Percentiles rank a stretch among this genome's conserved stretches.
Evolutionary conservation across 2,888 invertebrate genomes (phyloP).

Genomic region (Pollenia angustigena): DNA sequence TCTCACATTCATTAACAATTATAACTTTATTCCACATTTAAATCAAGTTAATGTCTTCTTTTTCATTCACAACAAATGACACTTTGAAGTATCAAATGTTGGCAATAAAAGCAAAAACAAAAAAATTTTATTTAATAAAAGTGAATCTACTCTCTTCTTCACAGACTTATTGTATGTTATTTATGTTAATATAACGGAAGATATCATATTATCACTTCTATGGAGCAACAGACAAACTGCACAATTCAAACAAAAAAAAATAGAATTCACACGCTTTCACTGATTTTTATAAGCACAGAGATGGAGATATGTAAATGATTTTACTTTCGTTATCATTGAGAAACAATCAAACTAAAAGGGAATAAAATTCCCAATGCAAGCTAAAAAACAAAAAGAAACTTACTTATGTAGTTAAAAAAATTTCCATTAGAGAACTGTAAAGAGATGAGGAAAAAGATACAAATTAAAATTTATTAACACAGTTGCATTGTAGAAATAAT

Average conservation of each 20-base stretch:
- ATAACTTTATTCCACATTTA: slow-evolving; percentile 65
- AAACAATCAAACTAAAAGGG: slow-evolving; percentile 36
- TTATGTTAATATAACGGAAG: slow-evolving; percentile 64
- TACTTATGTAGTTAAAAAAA: neutral
- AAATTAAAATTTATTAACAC: slow-evolving; percentile 23
- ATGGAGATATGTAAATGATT: slow-evolving; percentile 12
- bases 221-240: slow-evolving; percentile 40
- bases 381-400: neutral
- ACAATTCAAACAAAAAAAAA: slow-evolving; percentile 30
- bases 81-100: slow-evolving; percentile 61
- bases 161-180: slow-evolving; percentile 48
- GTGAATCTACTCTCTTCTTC: slow-evolving; percentile 28
- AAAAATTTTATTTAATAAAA: slow-evolving; percentile 16
- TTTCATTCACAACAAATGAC: slow-evolving; percentile 48
- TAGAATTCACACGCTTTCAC: slow-evolving; percentile 84
- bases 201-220: slow-evolving; percentile 63
- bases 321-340: slow-evolving; percentile 58
- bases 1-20: slow-evolving; percentile 64
- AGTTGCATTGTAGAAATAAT: neutral
- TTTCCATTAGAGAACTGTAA: slow-evolving; percentile 20
- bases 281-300: slow-evolving; percentile 70
- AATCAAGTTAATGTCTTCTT: slow-evolving; percentile 67
- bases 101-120: slow-evolving; percentile 35
- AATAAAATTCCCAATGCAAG: neutral
- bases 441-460: neutral